Percentiles rank a stretch among this genome's conserved stretches.
Conservation (phyloP, 1,140 invertebrate genomes). For the Scylla paramamosain region DNA sequence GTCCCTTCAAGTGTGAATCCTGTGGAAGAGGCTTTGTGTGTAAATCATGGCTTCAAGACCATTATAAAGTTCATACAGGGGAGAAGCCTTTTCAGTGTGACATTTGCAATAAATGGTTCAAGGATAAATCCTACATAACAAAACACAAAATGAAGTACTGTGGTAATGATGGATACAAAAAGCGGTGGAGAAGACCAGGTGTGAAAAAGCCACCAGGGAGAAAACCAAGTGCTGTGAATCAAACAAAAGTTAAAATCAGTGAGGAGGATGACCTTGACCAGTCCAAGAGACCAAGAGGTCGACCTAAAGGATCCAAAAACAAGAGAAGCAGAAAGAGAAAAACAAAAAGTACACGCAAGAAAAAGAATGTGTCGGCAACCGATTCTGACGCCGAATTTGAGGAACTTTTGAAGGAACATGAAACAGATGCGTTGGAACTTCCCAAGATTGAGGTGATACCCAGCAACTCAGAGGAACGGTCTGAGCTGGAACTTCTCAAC, state of each 20-base stretch:
- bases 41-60: slow-evolving; percentile 72
- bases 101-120: slow-evolving; percentile 75
- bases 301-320: slow-evolving; percentile 74
- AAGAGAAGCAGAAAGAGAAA: slow-evolving; percentile 67
- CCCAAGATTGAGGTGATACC: slow-evolving; percentile 23
- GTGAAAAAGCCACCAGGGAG: slow-evolving; percentile 73
- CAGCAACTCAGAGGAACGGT: slow-evolving; percentile 8
- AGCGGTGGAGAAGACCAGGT: slow-evolving; percentile 72
- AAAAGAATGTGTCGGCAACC: not conserved
- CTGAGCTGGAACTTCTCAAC: not conserved
- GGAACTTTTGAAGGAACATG: slow-evolving; percentile 63
- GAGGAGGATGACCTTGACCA: slow-evolving; percentile 58
- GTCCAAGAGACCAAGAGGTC: slow-evolving; percentile 61
- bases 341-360: slow-evolving; percentile 6
- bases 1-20: slow-evolving; percentile 82
- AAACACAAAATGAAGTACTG: slow-evolving; percentile 76
- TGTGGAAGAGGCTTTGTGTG: slow-evolving; percentile 72
- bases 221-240: slow-evolving; percentile 41
- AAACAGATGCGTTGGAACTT: slow-evolving; percentile 38
- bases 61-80: slow-evolving; percentile 74
- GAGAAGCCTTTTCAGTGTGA: slow-evolving; percentile 77
- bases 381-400: slow-evolving; percentile 70
- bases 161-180: slow-evolving; percentile 76
- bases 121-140: slow-evolving; percentile 79
- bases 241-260: slow-evolving; percentile 30